These are phyloP conservation scores for Tarsius wallacei DNA, from an alignment of 2,797 vertebrate genomes.

Conservation along the genomic window DNA sequence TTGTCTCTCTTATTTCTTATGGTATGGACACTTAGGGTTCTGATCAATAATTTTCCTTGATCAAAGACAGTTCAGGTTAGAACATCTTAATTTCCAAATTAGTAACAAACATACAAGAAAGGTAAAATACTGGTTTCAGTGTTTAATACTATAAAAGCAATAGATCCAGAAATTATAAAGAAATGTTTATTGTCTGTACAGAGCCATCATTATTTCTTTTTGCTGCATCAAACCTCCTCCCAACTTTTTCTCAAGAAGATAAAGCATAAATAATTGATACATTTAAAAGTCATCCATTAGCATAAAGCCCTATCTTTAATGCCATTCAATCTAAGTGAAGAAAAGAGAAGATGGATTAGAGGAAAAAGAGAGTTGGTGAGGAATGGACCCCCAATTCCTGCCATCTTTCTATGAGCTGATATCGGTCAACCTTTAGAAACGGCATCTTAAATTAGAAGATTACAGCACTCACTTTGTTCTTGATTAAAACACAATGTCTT, in stretches of 20 bases:
- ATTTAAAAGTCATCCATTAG: not conserved
- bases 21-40: too few species aligned
- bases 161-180: not conserved
- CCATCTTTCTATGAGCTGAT: not conserved
- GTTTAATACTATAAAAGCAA: not conserved
- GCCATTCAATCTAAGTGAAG: not conserved
- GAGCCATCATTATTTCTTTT: not conserved
- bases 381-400: not conserved
- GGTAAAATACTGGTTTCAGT: not conserved
- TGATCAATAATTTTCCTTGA: not conserved
- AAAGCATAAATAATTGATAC: slow-evolving; percentile 27
- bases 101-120: not conserved
- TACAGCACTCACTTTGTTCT: not conserved
- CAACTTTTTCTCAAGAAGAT: not conserved
- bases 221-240: not conserved
- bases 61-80: not conserved
- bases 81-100: not conserved
- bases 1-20: too few species aligned
- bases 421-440: not conserved
- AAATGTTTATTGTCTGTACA: not conserved
- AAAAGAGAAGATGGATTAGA: not conserved
- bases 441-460: not conserved
- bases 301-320: not conserved
- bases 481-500: not conserved
- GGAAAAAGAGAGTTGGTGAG: not conserved